These are phyloP conservation scores for Pagrus major DNA, from an alignment of 2,113 vertebrate genomes.

Conservation along the genomic window DNA sequence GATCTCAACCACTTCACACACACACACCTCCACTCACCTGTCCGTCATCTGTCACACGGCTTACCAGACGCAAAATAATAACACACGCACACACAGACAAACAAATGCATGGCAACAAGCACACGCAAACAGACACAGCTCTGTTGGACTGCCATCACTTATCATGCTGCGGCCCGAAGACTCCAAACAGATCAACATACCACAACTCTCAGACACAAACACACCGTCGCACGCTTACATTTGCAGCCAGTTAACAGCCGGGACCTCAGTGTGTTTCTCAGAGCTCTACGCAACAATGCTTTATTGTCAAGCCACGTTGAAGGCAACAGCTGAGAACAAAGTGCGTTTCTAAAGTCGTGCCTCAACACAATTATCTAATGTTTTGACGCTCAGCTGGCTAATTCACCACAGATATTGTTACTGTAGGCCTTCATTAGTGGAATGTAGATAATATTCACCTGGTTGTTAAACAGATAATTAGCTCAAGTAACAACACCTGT, in stretches of 20 bases:
- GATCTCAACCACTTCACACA: constrained; percentile 18
- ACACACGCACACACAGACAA: constrained; percentile 20
- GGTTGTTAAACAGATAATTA: neutral
- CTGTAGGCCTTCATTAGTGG: neutral
- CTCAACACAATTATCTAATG: neutral
- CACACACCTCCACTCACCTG: constrained; percentile 47
- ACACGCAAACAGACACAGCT: constrained; percentile 34
- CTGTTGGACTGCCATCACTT: constrained; percentile 33
- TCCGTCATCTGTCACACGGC: constrained; percentile 38
- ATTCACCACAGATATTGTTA: neutral
- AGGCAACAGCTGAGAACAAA: neutral
- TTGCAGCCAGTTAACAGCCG: constrained; percentile 10
- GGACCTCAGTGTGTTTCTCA: neutral
- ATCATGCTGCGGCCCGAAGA: neutral
- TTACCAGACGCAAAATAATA: neutral
- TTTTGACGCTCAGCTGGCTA: neutral
- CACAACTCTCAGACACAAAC: constrained; percentile 27
- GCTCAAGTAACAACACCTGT: neutral
- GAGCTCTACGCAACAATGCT: neutral
- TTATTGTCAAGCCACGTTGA: constrained; percentile 6
- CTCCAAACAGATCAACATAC: constrained; percentile 55
- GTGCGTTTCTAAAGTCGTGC: neutral
- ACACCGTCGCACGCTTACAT: constrained; percentile 8
- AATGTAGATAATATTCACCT: neutral
- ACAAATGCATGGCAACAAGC: constrained; percentile 56